Evolutionary conservation across 1,140 invertebrate species (phyloP).

Genomic region (Macrocentrus cingulum): DNA sequence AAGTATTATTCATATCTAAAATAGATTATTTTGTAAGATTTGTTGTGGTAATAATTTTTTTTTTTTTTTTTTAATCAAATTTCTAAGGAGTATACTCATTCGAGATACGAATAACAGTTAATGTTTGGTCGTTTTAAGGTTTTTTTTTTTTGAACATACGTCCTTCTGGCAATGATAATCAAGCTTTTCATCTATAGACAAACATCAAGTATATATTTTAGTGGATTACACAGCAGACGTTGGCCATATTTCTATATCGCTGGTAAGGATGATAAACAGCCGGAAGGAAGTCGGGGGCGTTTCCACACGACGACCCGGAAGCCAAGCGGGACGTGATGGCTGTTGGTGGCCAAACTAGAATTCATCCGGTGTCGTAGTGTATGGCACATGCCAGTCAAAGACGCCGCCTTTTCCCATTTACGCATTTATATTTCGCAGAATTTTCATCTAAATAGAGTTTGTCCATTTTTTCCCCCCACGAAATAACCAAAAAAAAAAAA

Average conservation of each 20-base stretch:
- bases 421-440: constrained; percentile 21
- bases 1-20: too few species aligned
- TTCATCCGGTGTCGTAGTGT: constrained; percentile 30
- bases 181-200: too few species aligned
- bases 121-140: too few species aligned
- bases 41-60: too few species aligned
- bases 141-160: too few species aligned
- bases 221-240: too few species aligned
- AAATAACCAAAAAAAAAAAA: neutral
- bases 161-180: too few species aligned
- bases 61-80: too few species aligned
- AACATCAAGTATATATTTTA: too few species aligned
- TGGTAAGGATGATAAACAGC: constrained; percentile 18
- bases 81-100: too few species aligned
- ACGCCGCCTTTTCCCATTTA: constrained; percentile 27
- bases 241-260: neutral
- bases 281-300: constrained; percentile 28
- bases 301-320: constrained; percentile 23
- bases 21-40: too few species aligned
- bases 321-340: constrained; percentile 16
- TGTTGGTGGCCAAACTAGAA: constrained; percentile 29
- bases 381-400: constrained; percentile 27
- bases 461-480: neutral
- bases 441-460: neutral
- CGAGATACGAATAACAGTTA: too few species aligned